Base-by-base conservation (phyloP, 2,797 vertebrate species). In the Danio aesculapii region DNA sequence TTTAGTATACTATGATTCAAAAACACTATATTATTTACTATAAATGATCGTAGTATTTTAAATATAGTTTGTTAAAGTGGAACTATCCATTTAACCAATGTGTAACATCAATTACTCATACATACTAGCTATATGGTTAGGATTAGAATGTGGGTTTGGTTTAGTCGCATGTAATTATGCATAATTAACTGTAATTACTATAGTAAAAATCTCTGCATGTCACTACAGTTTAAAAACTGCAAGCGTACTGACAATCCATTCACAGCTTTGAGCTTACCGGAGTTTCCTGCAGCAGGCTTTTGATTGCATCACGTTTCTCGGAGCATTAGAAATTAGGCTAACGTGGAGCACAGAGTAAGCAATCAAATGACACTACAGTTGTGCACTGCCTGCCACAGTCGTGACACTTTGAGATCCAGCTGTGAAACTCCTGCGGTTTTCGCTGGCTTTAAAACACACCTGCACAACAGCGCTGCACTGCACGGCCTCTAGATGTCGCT, bases 401-500 rank as follows among this genome's bases (percentile, higher is more conserved):
- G 87, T 80, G 77, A 55, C 85, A 85, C 9, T n/a, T 73, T 86
- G 81, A 86, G 72, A 84, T 86, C 82, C 80, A 84, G 82, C 64
- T 84, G 89, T 74, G 30, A 85, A 86, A 71, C 80, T 89, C 86
- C 30, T 30, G 30, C 30, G 11, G 50, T 77, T 66, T 70, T 78
- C 17, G 6, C 10, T 6, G 21, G n/a, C 7, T 46, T 11, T 11
- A 7, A 86, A 84, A 87, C 81, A 86, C 90, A 91, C 90, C 90
- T 93, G 91, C 91, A 90, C 87, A 89, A 89, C 11, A 90, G 87
- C 12, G n/a, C 55, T 30, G 58, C 69, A 71, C 81, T 82, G 86
- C 62, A 49, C 43, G 44, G 1, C 88, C 94, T 91, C 88, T 91
- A 94, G 94, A 92, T 93, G 94, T 93, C 94, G 94, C 91, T 95